Evolutionary conservation across 2,113 vertebrate genomes (phyloP).

Genomic region (Xiphophorus hellerii): DNA sequence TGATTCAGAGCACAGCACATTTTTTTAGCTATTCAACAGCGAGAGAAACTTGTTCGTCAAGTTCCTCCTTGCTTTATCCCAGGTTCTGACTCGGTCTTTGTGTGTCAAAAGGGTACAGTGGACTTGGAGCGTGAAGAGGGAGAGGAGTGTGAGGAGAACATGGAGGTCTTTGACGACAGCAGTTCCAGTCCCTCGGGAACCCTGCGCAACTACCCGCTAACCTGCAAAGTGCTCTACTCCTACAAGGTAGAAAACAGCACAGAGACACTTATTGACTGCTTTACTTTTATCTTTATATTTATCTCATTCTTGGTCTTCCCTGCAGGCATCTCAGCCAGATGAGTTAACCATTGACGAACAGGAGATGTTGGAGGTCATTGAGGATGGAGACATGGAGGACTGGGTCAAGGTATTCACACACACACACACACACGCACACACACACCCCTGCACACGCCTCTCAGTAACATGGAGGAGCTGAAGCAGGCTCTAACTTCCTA

Average conservation of each 20-base stretch:
- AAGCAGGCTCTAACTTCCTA: neutral
- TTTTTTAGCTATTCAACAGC: neutral
- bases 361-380: constrained; percentile 97
- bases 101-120: constrained; percentile 82
- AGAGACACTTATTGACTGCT: neutral
- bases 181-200: constrained; percentile 97
- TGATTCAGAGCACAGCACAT: neutral
- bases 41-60: constrained; percentile 3
- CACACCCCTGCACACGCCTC: no score
- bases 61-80: constrained; percentile 34
- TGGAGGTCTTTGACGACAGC: constrained; percentile 98
- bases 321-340: constrained; percentile 94
- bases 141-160: constrained; percentile 96
- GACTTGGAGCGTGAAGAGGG: constrained; percentile 92
- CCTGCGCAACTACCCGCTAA: constrained; percentile 96
- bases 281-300: neutral
- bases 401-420: constrained; percentile 92
- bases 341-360: constrained; percentile 98
- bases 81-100: constrained; percentile 33
- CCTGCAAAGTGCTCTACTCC: constrained; percentile 97
- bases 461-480: constrained; percentile 1
- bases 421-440: constrained; percentile 2
- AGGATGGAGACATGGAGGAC: constrained; percentile 99
- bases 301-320: neutral
- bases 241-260: constrained; percentile 86